Evolutionary conservation across 2,888 invertebrate genomes (phyloP).

Genomic region (Apamea crenata): DNA sequence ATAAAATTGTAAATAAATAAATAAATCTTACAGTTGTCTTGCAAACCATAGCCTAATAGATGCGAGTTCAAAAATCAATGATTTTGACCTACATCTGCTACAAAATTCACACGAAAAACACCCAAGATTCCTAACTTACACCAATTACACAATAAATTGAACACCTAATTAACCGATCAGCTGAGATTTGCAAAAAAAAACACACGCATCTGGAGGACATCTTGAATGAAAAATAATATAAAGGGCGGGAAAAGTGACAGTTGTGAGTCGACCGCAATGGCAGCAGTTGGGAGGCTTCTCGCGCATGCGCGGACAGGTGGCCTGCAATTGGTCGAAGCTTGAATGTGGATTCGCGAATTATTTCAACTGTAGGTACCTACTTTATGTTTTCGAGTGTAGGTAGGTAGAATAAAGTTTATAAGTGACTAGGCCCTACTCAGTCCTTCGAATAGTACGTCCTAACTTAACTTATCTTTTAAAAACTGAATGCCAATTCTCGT

Average conservation of each 20-base stretch:
- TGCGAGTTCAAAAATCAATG: no score
- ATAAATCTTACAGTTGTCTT: not conserved
- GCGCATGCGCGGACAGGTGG: slow-evolving; percentile 82
- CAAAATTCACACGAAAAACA: slow-evolving; percentile 80
- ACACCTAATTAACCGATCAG: slow-evolving; percentile 76
- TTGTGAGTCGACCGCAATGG: slow-evolving; percentile 82
- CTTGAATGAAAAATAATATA: slow-evolving; percentile 73
- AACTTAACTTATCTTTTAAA: no score
- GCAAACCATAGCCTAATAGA: not conserved
- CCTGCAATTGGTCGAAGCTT: slow-evolving; percentile 69
- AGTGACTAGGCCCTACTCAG: no score
- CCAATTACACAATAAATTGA: slow-evolving; percentile 78
- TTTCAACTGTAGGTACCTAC: slow-evolving; percentile 10
- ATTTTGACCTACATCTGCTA: slow-evolving; percentile 75
- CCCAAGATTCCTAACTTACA: slow-evolving; percentile 68
- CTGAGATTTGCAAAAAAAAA: slow-evolving; percentile 83
- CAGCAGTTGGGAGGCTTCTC: slow-evolving; percentile 75
- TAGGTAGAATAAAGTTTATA: no score
- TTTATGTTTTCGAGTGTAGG: not conserved
- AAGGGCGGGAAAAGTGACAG: slow-evolving; percentile 83
- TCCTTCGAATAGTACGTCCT: no score
- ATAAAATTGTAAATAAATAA: no score
- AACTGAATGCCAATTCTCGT: no score
- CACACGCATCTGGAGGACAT: slow-evolving; percentile 76
- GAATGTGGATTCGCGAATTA: slow-evolving; percentile 46